Evolutionary conservation across 2,888 invertebrate species (phyloP), one percentile per base, ranked within the genome.

Genomic region (Ptychoptera contaminata): DNA sequence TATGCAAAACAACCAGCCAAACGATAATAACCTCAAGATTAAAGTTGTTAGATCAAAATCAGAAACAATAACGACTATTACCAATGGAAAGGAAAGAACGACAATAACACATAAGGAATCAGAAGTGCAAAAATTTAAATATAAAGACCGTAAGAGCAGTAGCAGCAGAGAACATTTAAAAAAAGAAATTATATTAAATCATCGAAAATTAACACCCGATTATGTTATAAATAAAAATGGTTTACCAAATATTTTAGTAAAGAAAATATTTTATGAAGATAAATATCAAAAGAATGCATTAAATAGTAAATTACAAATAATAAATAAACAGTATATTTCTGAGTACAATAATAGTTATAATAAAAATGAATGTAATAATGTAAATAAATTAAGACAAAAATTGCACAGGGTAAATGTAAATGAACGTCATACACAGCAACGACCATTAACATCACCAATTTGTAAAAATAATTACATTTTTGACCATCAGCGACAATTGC

Each of bases 211-310:
- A 14, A 56, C 54, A 38, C 59, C 62, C 31, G 62, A 62, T 53
- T 62, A 62, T 46, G 53, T 53, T 48, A 61, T 61, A 45, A 58
- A 60, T 14, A 57, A 55, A 37, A 54, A 55, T 48, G 62, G 62
- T 34, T 56, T 54, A 37, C 62, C 61, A n/a, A 55, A 55, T 49
- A 48, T 48, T 37, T 30, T 46, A 8, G 34, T 37, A 14, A 15
- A 16, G n/a, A 40, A 9, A 36, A 36, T 2, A 4, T 14, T 14
- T 8, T 14, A n/a, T 7, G 12, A n/a, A 4, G 8, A n/a, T n/a
- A 36, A 8, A 12, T n/a, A 36, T 11, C 6, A 2, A 36, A 36
- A 36, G 4, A 23, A 23, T 23, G 3, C 23, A 5, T 7, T 37
- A 29, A 37, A 36, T 30, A 37, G 36, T 35, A 15, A 42, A 9